Evolutionary conservation across 2,888 invertebrate genomes (phyloP).

Genomic region (Amphimallon solstitiale): DNA sequence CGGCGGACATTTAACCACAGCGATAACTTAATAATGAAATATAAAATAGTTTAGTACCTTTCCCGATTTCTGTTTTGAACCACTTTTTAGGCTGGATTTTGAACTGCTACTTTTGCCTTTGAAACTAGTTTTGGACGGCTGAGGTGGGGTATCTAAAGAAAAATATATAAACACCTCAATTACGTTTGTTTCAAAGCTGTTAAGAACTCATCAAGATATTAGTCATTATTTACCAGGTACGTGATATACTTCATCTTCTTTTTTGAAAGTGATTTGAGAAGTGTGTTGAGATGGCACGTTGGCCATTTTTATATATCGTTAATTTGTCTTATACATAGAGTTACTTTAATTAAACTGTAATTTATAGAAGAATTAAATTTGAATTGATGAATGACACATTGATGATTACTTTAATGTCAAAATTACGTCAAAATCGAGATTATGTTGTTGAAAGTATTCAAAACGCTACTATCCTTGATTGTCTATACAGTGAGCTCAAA

Average conservation of each 20-base stretch:
- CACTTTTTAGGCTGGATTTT: neutral
- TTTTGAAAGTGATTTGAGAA: slow-evolving; percentile 19
- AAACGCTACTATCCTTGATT: too few species aligned
- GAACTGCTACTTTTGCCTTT: neutral
- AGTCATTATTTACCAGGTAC: slow-evolving; percentile 6
- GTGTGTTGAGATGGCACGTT: neutral
- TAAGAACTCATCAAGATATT: too few species aligned
- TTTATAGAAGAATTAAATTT: neutral
- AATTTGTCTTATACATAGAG: too few species aligned
- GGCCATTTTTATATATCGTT: neutral
- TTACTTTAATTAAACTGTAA: too few species aligned
- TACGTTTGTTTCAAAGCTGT: too few species aligned
- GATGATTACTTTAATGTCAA: neutral
- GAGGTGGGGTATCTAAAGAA: too few species aligned
- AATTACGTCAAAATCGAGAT: slow-evolving; percentile 10
- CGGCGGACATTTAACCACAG: too few species aligned
- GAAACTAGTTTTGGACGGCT: neutral
- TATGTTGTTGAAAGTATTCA: too few species aligned
- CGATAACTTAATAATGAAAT: too few species aligned
- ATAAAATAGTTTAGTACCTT: neutral
- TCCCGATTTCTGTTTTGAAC: neutral
- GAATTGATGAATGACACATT: neutral
- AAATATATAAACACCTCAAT: too few species aligned
- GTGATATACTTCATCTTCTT: slow-evolving; percentile 18
- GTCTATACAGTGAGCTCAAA: too few species aligned